Evolutionary conservation across 2,888 invertebrate genomes (phyloP), one percentile per base, ranked within the genome.

Genomic region (Masnerella sp.): DNA sequence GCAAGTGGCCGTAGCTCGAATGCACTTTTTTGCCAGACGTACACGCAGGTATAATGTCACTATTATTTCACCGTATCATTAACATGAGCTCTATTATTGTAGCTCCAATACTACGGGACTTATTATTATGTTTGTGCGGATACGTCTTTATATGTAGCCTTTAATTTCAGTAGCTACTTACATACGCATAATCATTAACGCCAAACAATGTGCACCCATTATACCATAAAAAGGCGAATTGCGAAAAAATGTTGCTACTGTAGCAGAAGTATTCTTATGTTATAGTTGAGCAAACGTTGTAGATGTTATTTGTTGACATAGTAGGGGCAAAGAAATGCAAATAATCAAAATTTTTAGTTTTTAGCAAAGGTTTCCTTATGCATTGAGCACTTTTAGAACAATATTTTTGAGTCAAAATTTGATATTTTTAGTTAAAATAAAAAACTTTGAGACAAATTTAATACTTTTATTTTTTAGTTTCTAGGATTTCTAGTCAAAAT

Each of bases 1-100:
- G 62, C 43, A 47, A 61, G 51, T 28, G 40, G 30, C 28, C 59
- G 32, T 51, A 54, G 38, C 9, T 43, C 15, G 30, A 42, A 42
- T 20, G 42, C 56, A 52, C 36, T 64, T 32, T n/a, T 52, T 51
- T 52, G 64, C 14, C 15, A n/a, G n/a, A n/a, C 18, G 25, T 43
- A 11, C 54, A 45, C n/a, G 54, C 64, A 15, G 18, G 9, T 28
- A 45, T 65, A 65, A 65, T 65, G 64, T 65, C 54, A 65, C 64
- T 52, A 65, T 64, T 64, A 65, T 65, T 65, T 45, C 30, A 54
- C 45, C 54, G 22, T 65, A 65, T 65, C 54, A 65, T 54, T 54
- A 65, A 45, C 54, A 54, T 54, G 36, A 32, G 12, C 64, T 42
- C 45, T 65, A 38, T 65, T 65, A 52, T 65, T 54, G 28, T 52